A percentile compares a stretch with the other conserved stretches of the same genome.
phyloP scores from a whole-genome alignment of 2,113 vertebrate genomes.

The Megaceryle torquata region DNA sequence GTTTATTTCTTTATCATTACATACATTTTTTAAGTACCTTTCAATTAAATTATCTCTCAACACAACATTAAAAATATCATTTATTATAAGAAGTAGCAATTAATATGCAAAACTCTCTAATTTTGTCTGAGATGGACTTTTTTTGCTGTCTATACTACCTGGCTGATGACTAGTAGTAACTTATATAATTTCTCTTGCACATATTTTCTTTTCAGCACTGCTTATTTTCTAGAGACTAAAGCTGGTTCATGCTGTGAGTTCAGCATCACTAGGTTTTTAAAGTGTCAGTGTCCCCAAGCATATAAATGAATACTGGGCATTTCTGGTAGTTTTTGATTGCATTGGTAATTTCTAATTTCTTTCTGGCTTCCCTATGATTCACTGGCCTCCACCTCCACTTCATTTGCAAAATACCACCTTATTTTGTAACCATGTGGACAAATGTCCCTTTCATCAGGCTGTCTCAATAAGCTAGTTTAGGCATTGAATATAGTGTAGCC shows the following conservation, averaged over 20 bases:
- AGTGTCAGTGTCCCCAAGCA: background rate
- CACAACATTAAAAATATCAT: background rate
- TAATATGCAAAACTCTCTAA: background rate
- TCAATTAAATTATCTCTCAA: background rate
- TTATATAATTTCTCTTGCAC: background rate
- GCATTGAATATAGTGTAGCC: background rate
- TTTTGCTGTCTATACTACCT: background rate
- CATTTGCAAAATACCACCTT: background rate
- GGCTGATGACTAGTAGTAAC: background rate
- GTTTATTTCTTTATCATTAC: background rate
- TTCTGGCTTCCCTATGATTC: background rate
- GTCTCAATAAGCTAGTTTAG: background rate
- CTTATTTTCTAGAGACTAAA: background rate
- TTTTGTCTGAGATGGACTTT: background rate
- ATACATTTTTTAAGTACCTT: background rate
- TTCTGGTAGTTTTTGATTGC: background rate
- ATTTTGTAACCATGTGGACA: background rate
- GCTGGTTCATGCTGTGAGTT: background rate
- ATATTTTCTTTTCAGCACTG: background rate
- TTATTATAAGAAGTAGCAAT: background rate
- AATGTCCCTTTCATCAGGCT: background rate
- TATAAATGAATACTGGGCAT: background rate
- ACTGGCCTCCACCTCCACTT: background rate
- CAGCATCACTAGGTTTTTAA: background rate
- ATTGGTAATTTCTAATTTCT: background rate